phyloP scores from a whole-genome alignment of 2,113 vertebrate genomes.

The Elephas maximus region DNA sequence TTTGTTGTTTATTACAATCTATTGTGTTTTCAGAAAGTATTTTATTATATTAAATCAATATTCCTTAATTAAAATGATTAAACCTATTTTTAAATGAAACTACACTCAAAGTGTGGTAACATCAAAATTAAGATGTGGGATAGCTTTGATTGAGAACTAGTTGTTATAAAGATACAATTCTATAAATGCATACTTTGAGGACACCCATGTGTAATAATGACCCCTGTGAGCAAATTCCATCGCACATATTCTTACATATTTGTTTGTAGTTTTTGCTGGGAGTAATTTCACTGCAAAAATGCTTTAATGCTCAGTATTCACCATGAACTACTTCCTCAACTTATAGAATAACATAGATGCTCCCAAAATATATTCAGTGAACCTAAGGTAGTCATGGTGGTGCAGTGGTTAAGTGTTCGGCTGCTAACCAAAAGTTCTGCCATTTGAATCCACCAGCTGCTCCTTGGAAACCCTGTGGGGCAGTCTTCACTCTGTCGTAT shows the following conservation, averaged over 20 bases:
- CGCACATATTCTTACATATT: not conserved
- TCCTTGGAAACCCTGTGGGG: too few relatives aligned
- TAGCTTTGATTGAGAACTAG: not conserved
- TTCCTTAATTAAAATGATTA: not conserved
- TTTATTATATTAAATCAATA: slow-evolving; percentile 33
- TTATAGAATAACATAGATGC: not conserved
- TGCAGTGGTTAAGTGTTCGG: too few relatives aligned
- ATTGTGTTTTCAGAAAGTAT: slow-evolving; percentile 4
- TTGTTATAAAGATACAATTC: not conserved
- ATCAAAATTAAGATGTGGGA: not conserved
- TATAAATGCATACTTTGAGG: not conserved
- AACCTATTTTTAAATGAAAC: not conserved
- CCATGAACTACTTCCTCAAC: not conserved
- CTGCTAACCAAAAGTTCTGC: too few relatives aligned
- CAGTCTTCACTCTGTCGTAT: too few relatives aligned
- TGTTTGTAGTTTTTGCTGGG: not conserved
- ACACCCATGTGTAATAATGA: not conserved
- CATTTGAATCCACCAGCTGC: too few relatives aligned
- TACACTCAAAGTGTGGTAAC: not conserved
- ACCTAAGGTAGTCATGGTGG: not conserved
- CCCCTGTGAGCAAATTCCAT: not conserved
- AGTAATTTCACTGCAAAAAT: slow-evolving; percentile 20
- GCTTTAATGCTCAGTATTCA: not conserved
- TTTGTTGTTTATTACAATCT: not conserved
- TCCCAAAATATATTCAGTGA: not conserved